Evolutionary conservation across 2,113 vertebrate genomes (phyloP).

Genomic region (Dipodomys ordii): DNA sequence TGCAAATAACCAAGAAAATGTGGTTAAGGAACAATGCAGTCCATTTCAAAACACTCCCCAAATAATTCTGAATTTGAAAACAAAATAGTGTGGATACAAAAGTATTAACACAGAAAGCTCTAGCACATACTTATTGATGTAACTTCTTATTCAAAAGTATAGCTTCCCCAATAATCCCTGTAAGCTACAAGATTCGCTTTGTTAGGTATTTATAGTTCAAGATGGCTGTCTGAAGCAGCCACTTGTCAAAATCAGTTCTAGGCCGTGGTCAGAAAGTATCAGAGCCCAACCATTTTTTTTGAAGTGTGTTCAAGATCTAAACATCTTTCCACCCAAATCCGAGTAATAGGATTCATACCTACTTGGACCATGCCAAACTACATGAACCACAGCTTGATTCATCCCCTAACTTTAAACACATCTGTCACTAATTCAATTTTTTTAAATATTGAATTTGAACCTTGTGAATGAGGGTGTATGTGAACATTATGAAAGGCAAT

Average conservation of each 20-base stretch:
- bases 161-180: background rate
- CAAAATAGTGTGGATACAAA: background rate
- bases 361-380: background rate
- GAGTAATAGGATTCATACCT: background rate
- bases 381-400: background rate
- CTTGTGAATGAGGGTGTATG: background rate
- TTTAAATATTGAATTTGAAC: constrained; percentile 21
- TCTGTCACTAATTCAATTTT: background rate
- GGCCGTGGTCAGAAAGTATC: background rate
- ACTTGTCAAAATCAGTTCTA: background rate
- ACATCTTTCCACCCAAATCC: background rate
- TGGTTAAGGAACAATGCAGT: background rate
- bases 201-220: background rate
- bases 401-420: background rate
- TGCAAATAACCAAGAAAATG: constrained; percentile 35
- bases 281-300: background rate
- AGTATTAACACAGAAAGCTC: background rate
- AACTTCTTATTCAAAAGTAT: background rate
- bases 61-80: background rate
- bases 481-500: background rate
- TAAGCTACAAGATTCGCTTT: constrained; percentile 3
- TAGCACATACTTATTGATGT: background rate
- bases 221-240: background rate
- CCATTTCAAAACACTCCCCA: constrained; percentile 39
- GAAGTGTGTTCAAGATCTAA: background rate